Conservation (phyloP, 2,888 invertebrate species). For the Therioaphis trifolii region DNA sequence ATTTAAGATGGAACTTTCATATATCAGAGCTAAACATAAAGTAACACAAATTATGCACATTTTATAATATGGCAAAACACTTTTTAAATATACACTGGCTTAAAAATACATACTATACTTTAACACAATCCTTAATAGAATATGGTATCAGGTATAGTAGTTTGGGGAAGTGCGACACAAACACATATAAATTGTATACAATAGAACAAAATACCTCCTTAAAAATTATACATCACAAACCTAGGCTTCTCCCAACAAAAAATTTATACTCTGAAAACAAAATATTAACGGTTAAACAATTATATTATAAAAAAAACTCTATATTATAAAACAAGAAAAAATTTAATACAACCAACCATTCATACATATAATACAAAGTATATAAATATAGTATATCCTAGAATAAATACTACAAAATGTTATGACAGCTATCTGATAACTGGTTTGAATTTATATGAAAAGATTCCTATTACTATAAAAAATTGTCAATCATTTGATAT, state of each 20-base stretch:
- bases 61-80: not conserved
- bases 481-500: too few species aligned
- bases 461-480: too few species aligned
- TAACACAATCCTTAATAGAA: not conserved
- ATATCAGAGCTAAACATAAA: too few species aligned
- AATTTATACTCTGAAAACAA: not conserved
- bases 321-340: not conserved
- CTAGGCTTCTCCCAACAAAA: not conserved
- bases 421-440: too few species aligned
- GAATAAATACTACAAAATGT: too few species aligned
- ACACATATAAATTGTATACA: not conserved
- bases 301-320: slow-evolving; percentile 4
- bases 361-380: too few species aligned
- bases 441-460: too few species aligned
- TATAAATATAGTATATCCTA: too few species aligned
- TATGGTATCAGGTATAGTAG: too few species aligned
- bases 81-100: slow-evolving; percentile 1
- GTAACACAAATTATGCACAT: not conserved
- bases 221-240: not conserved
- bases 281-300: not conserved
- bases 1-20: not conserved
- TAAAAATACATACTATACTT: not conserved
- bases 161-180: not conserved
- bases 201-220: not conserved
- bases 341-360: not conserved